Base-by-base conservation (phyloP, 1,140 invertebrate species). In the Aphelinus certus region DNA sequence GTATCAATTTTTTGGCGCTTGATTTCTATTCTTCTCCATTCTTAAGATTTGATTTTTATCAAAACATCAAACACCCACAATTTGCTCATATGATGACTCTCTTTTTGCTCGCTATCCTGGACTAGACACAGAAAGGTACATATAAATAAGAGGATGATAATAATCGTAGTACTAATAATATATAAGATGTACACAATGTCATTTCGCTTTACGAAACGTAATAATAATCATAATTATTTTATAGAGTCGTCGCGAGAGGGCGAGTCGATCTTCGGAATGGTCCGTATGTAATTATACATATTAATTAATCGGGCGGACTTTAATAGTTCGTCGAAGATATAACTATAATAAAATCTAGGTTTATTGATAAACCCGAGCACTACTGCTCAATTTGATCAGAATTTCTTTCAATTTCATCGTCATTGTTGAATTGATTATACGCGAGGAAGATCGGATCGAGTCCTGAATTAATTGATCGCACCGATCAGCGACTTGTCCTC, bases 101-200 rank as follows among this genome's bases (percentile, higher is more conserved):
- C 72, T 74, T 69, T 56, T 77, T 76, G 64, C 79, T 71, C 72
- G 77, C 78, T 75, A 73, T 79, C 79, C 81, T 81, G 79, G 86
- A 87, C 86, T 87, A 87, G 86, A 87, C 84, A 85, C 81, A 85
- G 80, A 78, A 83, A 84, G 83, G 81, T 86, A 85, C 83, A 85
- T 81, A 84, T 85, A 84, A 83, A 82, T 85, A 83, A 72, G 79
- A 84, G 78, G 77, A 79, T 70, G 76, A 81, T 82, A 69, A 64
- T 75, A 55, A 70, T 75, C 76, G 43, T 71, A 47, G n/a, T 71
- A 47, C 57, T 76, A 51, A 70, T 64, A 49, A 70, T 61, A 55
- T 71, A n/a, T 62, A 67, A 7, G 58, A 68, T 65, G 45, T 73
- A 75, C 60, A 64, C 53, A 71, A 65, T 78, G 43, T 76, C 45